Evolutionary conservation across 2,797 vertebrate species (phyloP).

Genomic region (Ambastaia sidthimunki): DNA sequence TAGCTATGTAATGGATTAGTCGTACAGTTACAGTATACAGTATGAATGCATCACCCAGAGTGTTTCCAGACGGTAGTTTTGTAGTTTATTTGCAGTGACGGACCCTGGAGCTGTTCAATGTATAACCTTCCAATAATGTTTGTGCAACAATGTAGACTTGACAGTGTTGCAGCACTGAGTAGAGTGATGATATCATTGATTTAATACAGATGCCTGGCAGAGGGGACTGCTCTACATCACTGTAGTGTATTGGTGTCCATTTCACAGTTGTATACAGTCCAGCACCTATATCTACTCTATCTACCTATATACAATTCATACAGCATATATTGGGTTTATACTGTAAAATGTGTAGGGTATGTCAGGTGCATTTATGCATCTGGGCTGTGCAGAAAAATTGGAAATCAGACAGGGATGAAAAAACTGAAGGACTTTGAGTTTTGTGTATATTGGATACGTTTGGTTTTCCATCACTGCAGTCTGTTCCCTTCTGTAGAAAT

Average conservation of each 20-base stretch:
- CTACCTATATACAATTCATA: not conserved
- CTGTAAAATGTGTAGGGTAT: not conserved
- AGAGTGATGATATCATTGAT: conserved; percentile 45
- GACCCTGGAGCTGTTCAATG: conserved; percentile 41
- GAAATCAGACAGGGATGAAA: conserved; percentile 2
- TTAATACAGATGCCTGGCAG: conserved; percentile 26
- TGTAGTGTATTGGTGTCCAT: conserved; percentile 9
- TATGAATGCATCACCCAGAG: conserved; percentile 15
- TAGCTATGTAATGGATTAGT: conserved; percentile 5
- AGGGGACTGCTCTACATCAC: conserved; percentile 23
- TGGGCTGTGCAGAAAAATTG: not conserved
- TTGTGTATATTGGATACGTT: not conserved
- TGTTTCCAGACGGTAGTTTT: conserved; percentile 13
- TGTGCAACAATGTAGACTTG: conserved; percentile 22
- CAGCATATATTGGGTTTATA: not conserved
- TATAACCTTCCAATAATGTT: conserved; percentile 37
- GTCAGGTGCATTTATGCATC: not conserved
- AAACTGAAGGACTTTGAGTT: not conserved
- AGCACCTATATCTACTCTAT: not conserved
- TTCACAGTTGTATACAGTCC: not conserved
- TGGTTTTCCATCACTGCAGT: conserved; percentile 14
- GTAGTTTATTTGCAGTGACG: conserved; percentile 5
- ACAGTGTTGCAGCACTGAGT: conserved; percentile 35
- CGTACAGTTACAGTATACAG: conserved; percentile 1
- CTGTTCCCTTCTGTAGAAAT: conserved; percentile 18